phyloP scores from a whole-genome alignment of 2,888 invertebrate species.

The Hartigia nigra region DNA sequence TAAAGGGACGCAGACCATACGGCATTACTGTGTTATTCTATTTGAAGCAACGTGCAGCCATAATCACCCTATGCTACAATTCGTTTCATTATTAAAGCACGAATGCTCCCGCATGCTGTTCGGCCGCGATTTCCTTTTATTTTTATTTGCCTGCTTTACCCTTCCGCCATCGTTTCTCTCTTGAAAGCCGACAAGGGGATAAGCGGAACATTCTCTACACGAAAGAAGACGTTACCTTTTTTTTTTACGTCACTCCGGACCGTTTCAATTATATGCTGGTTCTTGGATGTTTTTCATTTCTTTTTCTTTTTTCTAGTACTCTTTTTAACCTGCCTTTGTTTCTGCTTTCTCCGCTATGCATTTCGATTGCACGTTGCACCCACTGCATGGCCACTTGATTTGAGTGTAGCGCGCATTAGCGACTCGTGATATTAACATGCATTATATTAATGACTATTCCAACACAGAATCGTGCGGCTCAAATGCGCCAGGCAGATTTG shows the following conservation, averaged over 20 bases:
- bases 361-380: neutral
- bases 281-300: neutral
- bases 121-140: neutral
- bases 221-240: neutral
- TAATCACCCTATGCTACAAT: neutral
- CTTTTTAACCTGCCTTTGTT: neutral
- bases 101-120: neutral
- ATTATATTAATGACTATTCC: neutral
- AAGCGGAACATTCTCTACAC: neutral
- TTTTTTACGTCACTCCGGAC: neutral
- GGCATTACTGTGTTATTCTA: neutral
- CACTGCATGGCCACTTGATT: neutral
- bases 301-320: neutral
- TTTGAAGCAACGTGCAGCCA: neutral
- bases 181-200: neutral
- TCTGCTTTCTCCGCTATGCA: neutral
- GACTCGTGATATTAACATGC: neutral
- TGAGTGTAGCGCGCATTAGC: neutral
- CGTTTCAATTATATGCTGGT: neutral
- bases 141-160: neutral
- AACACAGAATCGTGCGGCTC: neutral
- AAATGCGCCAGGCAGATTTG: neutral
- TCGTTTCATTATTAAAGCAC: slow-evolving; percentile 8
- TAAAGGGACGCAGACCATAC: neutral
- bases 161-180: neutral